Conservation (phyloP, 2,888 invertebrate species). For the Platycheirus albimanus region DNA sequence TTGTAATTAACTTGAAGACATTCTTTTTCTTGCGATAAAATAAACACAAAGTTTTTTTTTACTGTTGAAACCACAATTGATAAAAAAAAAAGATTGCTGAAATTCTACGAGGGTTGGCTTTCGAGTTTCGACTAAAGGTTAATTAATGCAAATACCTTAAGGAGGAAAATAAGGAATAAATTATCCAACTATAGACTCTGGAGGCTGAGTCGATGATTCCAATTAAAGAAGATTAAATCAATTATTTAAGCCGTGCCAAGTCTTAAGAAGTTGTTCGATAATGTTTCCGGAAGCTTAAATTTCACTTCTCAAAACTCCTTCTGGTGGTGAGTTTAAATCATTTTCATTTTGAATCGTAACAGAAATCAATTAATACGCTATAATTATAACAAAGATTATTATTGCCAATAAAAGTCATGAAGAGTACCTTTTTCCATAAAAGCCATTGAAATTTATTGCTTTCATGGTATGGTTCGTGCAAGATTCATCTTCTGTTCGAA, state of each 20-base stretch:
- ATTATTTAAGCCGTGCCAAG: slow-evolving; percentile 47
- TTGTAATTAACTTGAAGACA: slow-evolving; percentile 72
- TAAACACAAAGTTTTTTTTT: slow-evolving; percentile 67
- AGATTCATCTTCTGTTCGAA: slow-evolving; percentile 38
- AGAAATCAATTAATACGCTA: slow-evolving; percentile 56
- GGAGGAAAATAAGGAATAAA: slow-evolving; percentile 43
- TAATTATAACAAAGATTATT: slow-evolving; percentile 47
- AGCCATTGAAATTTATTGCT: slow-evolving; percentile 51
- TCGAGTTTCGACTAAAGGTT: slow-evolving; percentile 55
- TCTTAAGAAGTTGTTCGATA: neutral
- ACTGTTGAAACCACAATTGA: slow-evolving; percentile 62
- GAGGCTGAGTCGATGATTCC: slow-evolving; percentile 48
- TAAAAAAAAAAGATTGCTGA: slow-evolving; percentile 40
- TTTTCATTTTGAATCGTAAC: neutral
- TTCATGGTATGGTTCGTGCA: slow-evolving; percentile 2
- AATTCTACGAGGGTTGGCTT: neutral
- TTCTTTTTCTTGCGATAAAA: slow-evolving; percentile 58
- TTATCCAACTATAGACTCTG: slow-evolving; percentile 11
- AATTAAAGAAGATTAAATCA: slow-evolving; percentile 49
- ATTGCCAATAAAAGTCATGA: slow-evolving; percentile 35
- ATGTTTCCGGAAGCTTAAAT: neutral
- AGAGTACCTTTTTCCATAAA: slow-evolving; percentile 16
- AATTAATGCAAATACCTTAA: slow-evolving; percentile 71
- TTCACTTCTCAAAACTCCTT: neutral
- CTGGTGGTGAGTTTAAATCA: neutral